Evolutionary conservation across 1,140 invertebrate genomes (phyloP), one percentile per base, ranked within the genome.

Genomic region (Ceratina australensis): DNA sequence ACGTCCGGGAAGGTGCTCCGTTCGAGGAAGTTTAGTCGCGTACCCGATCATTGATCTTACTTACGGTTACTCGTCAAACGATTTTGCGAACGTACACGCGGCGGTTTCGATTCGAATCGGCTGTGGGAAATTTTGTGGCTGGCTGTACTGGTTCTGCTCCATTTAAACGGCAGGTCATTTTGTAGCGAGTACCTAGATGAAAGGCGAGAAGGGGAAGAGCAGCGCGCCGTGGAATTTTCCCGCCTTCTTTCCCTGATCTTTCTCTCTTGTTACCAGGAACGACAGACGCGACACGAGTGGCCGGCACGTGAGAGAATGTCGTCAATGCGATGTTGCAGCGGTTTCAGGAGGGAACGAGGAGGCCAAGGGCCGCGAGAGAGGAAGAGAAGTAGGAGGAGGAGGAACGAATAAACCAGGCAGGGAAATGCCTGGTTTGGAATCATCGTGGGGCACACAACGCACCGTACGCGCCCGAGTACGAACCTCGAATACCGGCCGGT

Each of bases 301-400:
- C 76, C 67, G 82, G 79, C 82, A 91, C 91, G 91, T 91, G 91
- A 92, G 89, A 87, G 90, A 92, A 92, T 92, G 91, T 88, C 87
- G 87, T 85, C 87, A 87, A 90, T 88, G 87, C 79, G 71, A 83
- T 42, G 65, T 52, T 59, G 66, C 84, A 72, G 76, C 60, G 80
- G 80, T 86, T 85, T 85, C 76, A 74, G 64, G 69, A 77, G 75
- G 61, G 76, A 75, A 52, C 72, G 75, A 72, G 72, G 52, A 73
- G 80, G 61, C 50, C 71, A 59, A 63, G 67, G 68, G 60, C 26
- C 28, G 54, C 2, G 33, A 54, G 42, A 13, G 18, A 42, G 33
- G 33, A 42, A 13, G 56, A n/a, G 33, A 24, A 66, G 76, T 47
- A 66, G 75, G 42, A 66, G 76, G 49, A 66, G 75, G 74, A 49